Percentiles rank a stretch among this genome's conserved stretches.
Conservation (phyloP, 2,797 vertebrate genomes). For the Enteromius argenteus region DNA sequence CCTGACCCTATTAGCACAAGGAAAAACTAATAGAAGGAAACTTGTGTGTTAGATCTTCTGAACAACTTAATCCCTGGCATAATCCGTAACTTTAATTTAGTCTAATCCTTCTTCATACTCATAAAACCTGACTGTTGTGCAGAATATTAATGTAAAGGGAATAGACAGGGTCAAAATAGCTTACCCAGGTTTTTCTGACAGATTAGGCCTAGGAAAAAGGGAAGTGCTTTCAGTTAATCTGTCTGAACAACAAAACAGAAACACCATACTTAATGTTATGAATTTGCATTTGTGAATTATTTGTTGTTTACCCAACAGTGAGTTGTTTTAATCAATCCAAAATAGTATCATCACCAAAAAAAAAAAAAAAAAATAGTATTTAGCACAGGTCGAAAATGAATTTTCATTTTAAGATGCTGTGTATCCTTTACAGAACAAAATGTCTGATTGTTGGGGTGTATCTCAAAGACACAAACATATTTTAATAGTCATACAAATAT, state of each 20-base stretch:
- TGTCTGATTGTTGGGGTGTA: background rate
- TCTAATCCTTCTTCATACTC: slow-evolving; percentile 76
- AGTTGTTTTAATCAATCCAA: background rate
- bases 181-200: slow-evolving; percentile 29
- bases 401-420: slow-evolving; percentile 4
- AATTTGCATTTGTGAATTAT: slow-evolving; percentile 22
- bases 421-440: background rate
- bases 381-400: background rate
- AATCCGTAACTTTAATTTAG: slow-evolving; percentile 82
- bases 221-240: slow-evolving; percentile 16
- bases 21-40: slow-evolving; percentile 65
- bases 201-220: slow-evolving; percentile 32
- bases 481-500: background rate
- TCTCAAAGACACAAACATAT: background rate
- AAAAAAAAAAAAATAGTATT: background rate
- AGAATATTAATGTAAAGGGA: slow-evolving; percentile 63
- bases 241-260: slow-evolving; percentile 21
- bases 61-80: slow-evolving; percentile 82
- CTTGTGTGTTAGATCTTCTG: slow-evolving; percentile 72
- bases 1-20: slow-evolving; percentile 69
- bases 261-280: background rate
- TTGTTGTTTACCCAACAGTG: background rate
- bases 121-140: slow-evolving; percentile 69
- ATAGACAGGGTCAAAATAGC: slow-evolving; percentile 46
- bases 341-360: background rate